Evolutionary conservation across 2,113 vertebrate species (phyloP), one percentile per base, ranked within the genome.

Genomic region (Mohoua ochrocephala): DNA sequence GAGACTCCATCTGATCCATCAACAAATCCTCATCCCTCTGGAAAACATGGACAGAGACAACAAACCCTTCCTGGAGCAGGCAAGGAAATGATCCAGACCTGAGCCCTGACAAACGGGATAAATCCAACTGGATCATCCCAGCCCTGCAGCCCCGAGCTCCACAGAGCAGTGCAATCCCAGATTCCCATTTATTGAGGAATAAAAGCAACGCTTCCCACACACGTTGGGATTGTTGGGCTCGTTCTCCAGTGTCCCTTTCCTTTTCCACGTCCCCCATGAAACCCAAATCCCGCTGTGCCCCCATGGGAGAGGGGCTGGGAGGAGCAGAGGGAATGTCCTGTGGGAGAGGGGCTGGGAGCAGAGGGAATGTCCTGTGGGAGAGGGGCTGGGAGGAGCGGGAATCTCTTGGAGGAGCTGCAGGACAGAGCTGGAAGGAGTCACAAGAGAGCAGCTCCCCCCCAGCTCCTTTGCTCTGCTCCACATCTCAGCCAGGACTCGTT

Each of bases 141-240:
- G 9, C 27, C 75, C 82, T 7, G 18, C 41, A 52, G 57, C 81
- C 9, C 26, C 0, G 3, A 56, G 60, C 23, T 31, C 77, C 61
- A 14, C 31, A 28, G 8, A 31, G 4, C 49, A 22, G 7, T 1
- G 9, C 61, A 44, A 42, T 1, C 6, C 35, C 4, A 0, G 0
- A 8, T 13, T 31, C 8, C 24, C 61, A 13, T 2, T 5, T 2
- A 7, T 0, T 2, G 15, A 37, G 59, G 53, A 61, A n/a, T 8
- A 22, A 35, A n/a, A 19, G 9, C 16, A 2, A 8, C 0, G 14
- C 37, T 17, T 8, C 20, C 20, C 2, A 6, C 44, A 12, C 7
- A 0, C 0, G 7, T 0, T 31, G 81, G 39, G 4, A 64, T 44
- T 47, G 8, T 42, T 24, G 45, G 2, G 39, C 33, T 53, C 2